phyloP scores from a whole-genome alignment of 2,888 invertebrate genomes.

The Stenoptilia bipunctidactyla region DNA sequence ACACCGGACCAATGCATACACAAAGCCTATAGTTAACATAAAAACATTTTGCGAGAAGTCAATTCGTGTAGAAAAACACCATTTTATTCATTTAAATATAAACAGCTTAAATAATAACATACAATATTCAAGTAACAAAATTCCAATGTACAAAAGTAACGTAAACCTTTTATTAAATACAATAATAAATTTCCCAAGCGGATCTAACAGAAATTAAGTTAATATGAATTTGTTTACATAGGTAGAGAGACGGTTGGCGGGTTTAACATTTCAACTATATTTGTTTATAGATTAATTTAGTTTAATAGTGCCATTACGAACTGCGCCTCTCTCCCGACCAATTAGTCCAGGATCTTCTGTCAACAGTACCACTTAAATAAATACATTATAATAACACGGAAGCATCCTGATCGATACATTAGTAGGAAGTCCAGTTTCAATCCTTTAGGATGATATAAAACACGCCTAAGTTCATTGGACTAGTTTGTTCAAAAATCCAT shows the following conservation, averaged over 20 bases:
- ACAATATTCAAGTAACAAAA: conserved; percentile 55
- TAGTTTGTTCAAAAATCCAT: conserved; percentile 69
- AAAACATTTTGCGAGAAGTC: conserved; percentile 53
- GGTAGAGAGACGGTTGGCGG: not conserved
- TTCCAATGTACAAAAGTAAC: conserved; percentile 68
- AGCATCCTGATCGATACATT: conserved; percentile 31
- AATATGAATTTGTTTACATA: conserved; percentile 22
- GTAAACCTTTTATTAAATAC: conserved; percentile 53
- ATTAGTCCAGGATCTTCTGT: conserved; percentile 8
- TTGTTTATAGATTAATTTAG: not conserved
- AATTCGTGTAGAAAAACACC: conserved; percentile 58
- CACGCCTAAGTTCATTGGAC: conserved; percentile 53
- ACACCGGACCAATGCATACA: conserved; percentile 60
- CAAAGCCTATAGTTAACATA: conserved; percentile 56
- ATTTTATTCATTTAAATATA: conserved; percentile 45
- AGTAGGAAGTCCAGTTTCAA: conserved; percentile 31
- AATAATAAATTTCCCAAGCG: conserved; percentile 53
- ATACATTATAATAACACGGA: conserved; percentile 42
- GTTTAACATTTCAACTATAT: not conserved
- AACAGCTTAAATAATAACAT: conserved; percentile 67
- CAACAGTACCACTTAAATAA: conserved; percentile 36
- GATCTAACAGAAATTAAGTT: conserved; percentile 48
- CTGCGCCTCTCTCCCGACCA: not conserved
- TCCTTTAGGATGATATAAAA: conserved; percentile 32
- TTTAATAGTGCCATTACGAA: not conserved